Conservation (phyloP, 1,140 invertebrate species). For the Maconellicoccus hirsutus region DNA sequence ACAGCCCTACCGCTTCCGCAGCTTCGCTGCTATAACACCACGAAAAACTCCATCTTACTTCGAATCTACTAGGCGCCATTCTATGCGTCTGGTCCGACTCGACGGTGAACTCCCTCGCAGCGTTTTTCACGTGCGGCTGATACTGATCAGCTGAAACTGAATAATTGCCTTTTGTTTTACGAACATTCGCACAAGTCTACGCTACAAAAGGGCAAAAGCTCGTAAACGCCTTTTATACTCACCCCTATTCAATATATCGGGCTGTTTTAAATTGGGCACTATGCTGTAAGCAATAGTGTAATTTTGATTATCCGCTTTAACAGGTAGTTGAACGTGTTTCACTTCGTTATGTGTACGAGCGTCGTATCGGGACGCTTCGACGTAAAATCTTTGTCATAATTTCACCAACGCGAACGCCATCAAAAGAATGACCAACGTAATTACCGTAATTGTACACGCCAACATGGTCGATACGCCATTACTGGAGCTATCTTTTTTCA, state of each 20-base stretch:
- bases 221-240: slow-evolving; percentile 28
- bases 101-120: background rate
- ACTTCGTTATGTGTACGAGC: slow-evolving; percentile 40
- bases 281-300: slow-evolving; percentile 43
- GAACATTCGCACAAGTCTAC: too few species aligned
- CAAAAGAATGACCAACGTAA: background rate
- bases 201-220: too few species aligned
- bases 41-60: background rate
- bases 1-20: too few species aligned
- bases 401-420: background rate
- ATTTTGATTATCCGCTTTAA: slow-evolving; percentile 42
- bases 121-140: background rate
- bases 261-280: slow-evolving; percentile 40
- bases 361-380: background rate
- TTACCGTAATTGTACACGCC: background rate
- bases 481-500: background rate
- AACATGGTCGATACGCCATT: background rate
- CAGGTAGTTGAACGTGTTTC: slow-evolving; percentile 39
- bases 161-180: too few species aligned
- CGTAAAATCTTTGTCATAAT: slow-evolving; percentile 10
- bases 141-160: background rate
- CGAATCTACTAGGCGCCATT: background rate
- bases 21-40: too few species aligned
- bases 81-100: background rate
- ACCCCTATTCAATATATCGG: slow-evolving; percentile 45